Evolutionary conservation across 1,140 invertebrate genomes (phyloP).

Genomic region (Orius laevigatus): DNA sequence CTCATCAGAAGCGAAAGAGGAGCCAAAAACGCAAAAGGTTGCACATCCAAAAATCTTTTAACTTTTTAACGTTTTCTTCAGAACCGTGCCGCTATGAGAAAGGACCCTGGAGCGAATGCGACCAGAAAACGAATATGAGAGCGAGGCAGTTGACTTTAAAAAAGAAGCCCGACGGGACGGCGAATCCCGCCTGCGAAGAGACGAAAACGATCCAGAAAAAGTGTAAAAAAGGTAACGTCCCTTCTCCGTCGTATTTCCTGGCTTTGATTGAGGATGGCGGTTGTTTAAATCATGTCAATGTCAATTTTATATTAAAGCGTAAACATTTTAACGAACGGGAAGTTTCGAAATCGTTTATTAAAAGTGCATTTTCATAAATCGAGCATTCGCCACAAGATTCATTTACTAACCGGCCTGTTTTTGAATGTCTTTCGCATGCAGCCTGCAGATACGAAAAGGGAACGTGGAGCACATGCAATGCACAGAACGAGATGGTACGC

Average conservation of each 20-base stretch:
- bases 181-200: conserved; percentile 48
- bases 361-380: neutral
- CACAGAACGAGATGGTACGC: conserved; percentile 48
- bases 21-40: conserved; percentile 40
- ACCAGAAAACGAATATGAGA: conserved; percentile 59
- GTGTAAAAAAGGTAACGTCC: conserved; percentile 66
- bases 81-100: conserved; percentile 61
- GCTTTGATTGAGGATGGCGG: neutral
- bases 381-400: neutral
- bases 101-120: conserved; percentile 71
- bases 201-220: conserved; percentile 78
- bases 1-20: conserved; percentile 56
- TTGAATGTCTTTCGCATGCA: conserved; percentile 27
- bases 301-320: neutral
- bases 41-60: neutral
- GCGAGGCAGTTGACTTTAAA: conserved; percentile 57
- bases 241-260: neutral
- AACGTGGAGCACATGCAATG: conserved; percentile 49
- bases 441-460: conserved; percentile 64
- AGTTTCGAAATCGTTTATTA: neutral
- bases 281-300: neutral
- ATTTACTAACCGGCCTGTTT: neutral
- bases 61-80: conserved; percentile 15
- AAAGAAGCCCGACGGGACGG: conserved; percentile 52
- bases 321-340: neutral